phyloP scores from a whole-genome alignment of 2,113 vertebrate species.

The Mixornis gularis region DNA sequence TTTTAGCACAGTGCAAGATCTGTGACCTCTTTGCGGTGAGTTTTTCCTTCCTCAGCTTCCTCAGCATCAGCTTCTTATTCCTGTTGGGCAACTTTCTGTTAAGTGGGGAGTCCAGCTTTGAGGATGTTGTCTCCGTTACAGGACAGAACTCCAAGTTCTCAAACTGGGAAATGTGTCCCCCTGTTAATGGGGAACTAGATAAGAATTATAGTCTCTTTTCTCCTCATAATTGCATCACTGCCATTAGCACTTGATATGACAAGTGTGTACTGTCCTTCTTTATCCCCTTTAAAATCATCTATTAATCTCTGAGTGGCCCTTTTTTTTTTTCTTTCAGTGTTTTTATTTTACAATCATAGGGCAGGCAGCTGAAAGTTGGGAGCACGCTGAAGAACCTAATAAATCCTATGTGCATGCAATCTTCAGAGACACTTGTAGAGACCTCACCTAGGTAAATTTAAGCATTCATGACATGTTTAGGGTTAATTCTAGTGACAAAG shows the following conservation, averaged over 20 bases:
- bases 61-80: background rate
- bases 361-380: background rate
- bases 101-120: background rate
- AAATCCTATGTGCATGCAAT: accelerated
- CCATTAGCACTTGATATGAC: background rate
- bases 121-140: background rate
- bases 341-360: background rate
- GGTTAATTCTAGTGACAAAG: background rate
- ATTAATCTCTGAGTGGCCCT: background rate
- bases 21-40: accelerated
- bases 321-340: background rate
- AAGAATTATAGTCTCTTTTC: background rate
- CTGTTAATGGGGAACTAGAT: background rate
- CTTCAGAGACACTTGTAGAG: background rate
- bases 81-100: background rate
- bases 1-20: background rate
- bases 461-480: accelerated
- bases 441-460: background rate
- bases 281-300: background rate
- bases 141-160: background rate
- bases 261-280: background rate
- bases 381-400: background rate
- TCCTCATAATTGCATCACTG: background rate
- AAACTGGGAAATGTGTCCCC: background rate
- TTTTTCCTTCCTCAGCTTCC: background rate